Conservation (phyloP, 1,140 invertebrate genomes). For the Lordiphosa stackelbergi region DNA sequence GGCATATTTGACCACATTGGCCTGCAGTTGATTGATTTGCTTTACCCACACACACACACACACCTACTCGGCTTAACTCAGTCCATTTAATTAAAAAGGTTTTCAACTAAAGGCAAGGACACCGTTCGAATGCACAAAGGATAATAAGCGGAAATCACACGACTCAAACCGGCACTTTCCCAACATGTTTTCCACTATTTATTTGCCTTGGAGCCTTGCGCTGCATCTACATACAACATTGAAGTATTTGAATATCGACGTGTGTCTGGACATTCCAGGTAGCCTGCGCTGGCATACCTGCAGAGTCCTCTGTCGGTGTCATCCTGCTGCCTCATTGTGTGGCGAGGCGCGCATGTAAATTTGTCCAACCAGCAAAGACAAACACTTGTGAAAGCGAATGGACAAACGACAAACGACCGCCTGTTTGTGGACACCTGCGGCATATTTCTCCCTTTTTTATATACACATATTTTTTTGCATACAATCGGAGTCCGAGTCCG, state of each 20-base stretch:
- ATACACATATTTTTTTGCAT: constrained; percentile 36
- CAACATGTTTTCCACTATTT: constrained; percentile 27
- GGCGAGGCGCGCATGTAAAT: constrained; percentile 50
- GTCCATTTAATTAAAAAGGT: constrained; percentile 10
- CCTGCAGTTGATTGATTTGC: constrained; percentile 11
- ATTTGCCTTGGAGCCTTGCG: constrained; percentile 1
- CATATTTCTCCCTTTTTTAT: constrained; percentile 23
- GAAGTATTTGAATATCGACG: constrained; percentile 53
- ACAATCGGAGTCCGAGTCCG: constrained; percentile 33
- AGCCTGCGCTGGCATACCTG: constrained; percentile 5
- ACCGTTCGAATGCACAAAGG: constrained; percentile 22
- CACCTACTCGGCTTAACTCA: constrained; percentile 1
- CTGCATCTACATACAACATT: constrained; percentile 8
- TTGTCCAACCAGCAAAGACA: constrained; percentile 54
- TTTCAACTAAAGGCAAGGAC: constrained; percentile 6
- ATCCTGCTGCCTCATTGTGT: constrained; percentile 26
- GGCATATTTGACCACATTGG: constrained; percentile 1
- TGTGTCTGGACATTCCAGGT: constrained; percentile 19
- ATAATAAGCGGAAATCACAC: constrained; percentile 54
- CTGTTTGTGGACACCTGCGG: constrained; percentile 46
- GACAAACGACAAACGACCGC: constrained; percentile 17
- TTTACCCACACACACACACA: neutral
- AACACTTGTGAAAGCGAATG: constrained; percentile 38
- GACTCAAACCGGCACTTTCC: constrained; percentile 25
- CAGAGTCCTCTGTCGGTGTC: constrained; percentile 4